Evolutionary conservation across 2,113 vertebrate genomes (phyloP), one percentile per base, ranked within the genome.

Genomic region (Megalops atlanticus): DNA sequence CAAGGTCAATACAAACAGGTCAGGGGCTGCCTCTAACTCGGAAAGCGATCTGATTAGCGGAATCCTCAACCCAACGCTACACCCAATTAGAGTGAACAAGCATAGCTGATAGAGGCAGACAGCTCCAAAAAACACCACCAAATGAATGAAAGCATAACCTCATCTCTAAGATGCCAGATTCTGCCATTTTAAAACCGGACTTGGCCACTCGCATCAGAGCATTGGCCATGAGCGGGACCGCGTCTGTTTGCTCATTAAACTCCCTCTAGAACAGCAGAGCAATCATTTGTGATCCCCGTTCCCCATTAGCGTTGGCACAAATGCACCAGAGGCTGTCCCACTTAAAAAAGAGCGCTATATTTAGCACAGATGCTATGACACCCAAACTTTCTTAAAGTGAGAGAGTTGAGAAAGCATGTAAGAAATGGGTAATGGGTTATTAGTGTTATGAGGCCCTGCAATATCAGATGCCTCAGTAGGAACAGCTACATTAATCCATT

Each of bases 281-380:
- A 24, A 58, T n/a, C 52, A n/a, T 58, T 58, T 58, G 52, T 58
- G 54, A 31, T 64, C 54, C n/a, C 54, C n/a, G n/a, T 64, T 64
- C 6, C n/a, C n/a, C n/a, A 8, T 27, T 64, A 21, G n/a, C 24
- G 8, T 27, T 27, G 54, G 0, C n/a, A 64, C 54, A 64, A 31
- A 64, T 10, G 54, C 24, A 64, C 54, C 12, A 64, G 54, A 27
- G 54, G 54, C 3, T 31, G 24, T n/a, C n/a, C 54, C 54, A 64
- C 54, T 64, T 64, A 64, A 64, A 64, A 27, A 64, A 24, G 24
- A 27, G n/a, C 11, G 24, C n/a, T 64, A n/a, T 64, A 10, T n/a
- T 64, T 64, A 64, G 54, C n/a, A 64, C 54, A 64, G 54, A 64
- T 64, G 43, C 43, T 45, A 45, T 45, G 43, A 6, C 14, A 10